Evolutionary conservation across 2,113 vertebrate species (phyloP), one percentile per base, ranked within the genome.

Genomic region (Arvicanthis niloticus): DNA sequence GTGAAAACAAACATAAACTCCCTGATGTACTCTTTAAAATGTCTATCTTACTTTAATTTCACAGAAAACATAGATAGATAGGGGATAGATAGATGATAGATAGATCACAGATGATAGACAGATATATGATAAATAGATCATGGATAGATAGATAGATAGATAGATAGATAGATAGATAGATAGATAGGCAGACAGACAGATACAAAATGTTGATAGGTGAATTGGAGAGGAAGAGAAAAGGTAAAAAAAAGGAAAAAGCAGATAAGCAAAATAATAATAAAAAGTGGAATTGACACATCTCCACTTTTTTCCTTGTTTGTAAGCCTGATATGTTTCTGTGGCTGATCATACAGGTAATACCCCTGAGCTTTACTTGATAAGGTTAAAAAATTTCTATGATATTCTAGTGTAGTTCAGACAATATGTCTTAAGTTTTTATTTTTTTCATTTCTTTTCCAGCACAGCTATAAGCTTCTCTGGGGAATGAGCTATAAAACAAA

Each of bases 401-500:
- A 94, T 94, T 31, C 42, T 56, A 88, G 58, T 73, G 76, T 94
- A 76, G 78, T 91, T 97, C 87, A 96, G 76, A 80, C 87, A 96
- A 88, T 91, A 91, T 88, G 84, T 78, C 65, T 90, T 75, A 92
- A 89, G 91, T 34, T 91, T 87, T 80, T 67, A 1, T 42, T 60
- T 75, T 75, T 80, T 92, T 51, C 15, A 3, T 6, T 56, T 81
- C 8, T 84, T 91, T 85, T 85, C 40, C 48, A 86, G 42, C 40
- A 48, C 51, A 94, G 88, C 93, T 96, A 91, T 56, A 89, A 89
- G 91, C 72, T 95, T 94, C 92, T 94, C 96, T 91, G 51, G 92
- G 96, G 91, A 96, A 92, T 95, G 7, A 65, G 88, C 80, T 97
- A 81, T 86, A 97, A 93, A 80, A 21, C 37, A 96, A 84, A 96